phyloP scores from a whole-genome alignment of 2,888 invertebrate species.

The Spodoptera picta region DNA sequence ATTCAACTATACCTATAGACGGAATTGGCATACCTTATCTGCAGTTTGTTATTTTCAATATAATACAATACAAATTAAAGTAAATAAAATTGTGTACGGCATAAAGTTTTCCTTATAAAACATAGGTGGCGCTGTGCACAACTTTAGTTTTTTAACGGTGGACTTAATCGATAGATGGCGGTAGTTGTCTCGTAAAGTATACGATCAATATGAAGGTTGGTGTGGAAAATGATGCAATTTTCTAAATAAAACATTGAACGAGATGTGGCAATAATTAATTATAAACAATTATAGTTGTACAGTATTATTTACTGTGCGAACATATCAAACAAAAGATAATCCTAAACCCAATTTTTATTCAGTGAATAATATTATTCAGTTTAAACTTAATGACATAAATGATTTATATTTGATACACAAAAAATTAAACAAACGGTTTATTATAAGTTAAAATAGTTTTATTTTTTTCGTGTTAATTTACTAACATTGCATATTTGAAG shows the following conservation, averaged over 20 bases:
- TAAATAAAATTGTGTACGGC: too few relatives aligned
- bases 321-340: slow-evolving; percentile 13
- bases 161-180: slow-evolving; percentile 34
- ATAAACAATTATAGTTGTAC: slow-evolving; percentile 2
- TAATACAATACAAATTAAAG: too few relatives aligned
- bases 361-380: slow-evolving; percentile 24
- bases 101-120: too few relatives aligned
- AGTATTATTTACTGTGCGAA: slow-evolving; percentile 17
- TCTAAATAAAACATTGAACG: slow-evolving; percentile 26
- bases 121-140: slow-evolving; percentile 47
- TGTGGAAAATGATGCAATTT: slow-evolving; percentile 48
- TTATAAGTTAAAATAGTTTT: too few relatives aligned
- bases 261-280: slow-evolving; percentile 24
- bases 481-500: too few relatives aligned
- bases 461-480: too few relatives aligned
- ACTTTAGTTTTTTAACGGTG: background rate
- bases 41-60: too few relatives aligned
- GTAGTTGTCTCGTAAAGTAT: slow-evolving; percentile 1
- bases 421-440: too few relatives aligned
- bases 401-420: too few relatives aligned
- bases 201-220: slow-evolving; percentile 25
- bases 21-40: too few relatives aligned
- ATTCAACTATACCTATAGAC: too few relatives aligned
- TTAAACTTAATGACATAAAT: background rate
- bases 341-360: background rate